A percentile compares a stretch with the other conserved stretches of the same genome.
Evolutionary conservation across 2,888 invertebrate species (phyloP).

Genomic region (Barypeithes pellucidus): DNA sequence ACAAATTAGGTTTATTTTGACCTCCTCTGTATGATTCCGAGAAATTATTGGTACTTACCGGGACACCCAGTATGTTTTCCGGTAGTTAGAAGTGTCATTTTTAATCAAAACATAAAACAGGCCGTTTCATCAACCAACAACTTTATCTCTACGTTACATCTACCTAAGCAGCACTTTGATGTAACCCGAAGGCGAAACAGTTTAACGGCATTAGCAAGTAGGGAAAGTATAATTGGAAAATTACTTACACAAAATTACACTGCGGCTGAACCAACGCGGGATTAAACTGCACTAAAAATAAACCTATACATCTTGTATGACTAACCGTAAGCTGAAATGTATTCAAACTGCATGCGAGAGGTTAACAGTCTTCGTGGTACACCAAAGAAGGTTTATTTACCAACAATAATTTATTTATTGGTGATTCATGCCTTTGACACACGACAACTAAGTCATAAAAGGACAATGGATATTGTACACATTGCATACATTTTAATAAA

Average conservation of each 20-base stretch:
- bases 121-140: not conserved
- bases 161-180: slow-evolving; percentile 32
- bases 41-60: too few relatives aligned
- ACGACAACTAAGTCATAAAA: slow-evolving; percentile 29
- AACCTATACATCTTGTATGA: slow-evolving; percentile 45
- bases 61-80: not conserved
- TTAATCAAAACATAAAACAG: slow-evolving; percentile 23
- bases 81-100: slow-evolving; percentile 21
- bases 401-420: slow-evolving; percentile 28
- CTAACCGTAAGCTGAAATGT: slow-evolving; percentile 1
- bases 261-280: slow-evolving; percentile 22
- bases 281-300: slow-evolving; percentile 46
- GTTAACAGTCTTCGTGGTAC: slow-evolving; percentile 17
- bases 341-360: slow-evolving; percentile 39
- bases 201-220: slow-evolving; percentile 41
- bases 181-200: slow-evolving; percentile 28
- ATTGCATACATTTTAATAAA: slow-evolving; percentile 20
- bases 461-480: slow-evolving; percentile 8
- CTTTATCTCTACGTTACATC: slow-evolving; percentile 21
- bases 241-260: slow-evolving; percentile 50
- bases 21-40: too few relatives aligned
- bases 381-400: slow-evolving; percentile 31
- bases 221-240: slow-evolving; percentile 50
- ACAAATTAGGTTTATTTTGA: too few relatives aligned
- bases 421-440: slow-evolving; percentile 18